Base-by-base conservation (phyloP, 2,888 invertebrate species). In the Hypena proboscidalis region DNA sequence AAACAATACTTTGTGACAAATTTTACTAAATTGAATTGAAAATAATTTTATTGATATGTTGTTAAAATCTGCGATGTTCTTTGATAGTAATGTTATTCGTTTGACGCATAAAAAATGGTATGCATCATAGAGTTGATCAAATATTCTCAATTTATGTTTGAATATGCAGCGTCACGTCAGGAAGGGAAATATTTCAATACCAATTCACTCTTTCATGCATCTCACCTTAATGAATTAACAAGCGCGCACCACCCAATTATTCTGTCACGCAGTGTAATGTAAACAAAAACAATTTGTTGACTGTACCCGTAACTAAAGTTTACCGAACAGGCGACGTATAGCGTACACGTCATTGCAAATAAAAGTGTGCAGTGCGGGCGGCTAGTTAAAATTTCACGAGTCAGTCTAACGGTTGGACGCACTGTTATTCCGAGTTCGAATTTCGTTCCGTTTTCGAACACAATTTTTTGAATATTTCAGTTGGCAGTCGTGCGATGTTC, bases 311-410 rank as follows among this genome's bases (percentile, higher is more conserved):
- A 48, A 56, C 58, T 51, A 47, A 55, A 58, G 59, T 65, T 56
- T 55, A 59, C 51, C 45, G 39, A 62, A 56, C 64, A 47, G 44
- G 32, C 50, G 57, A 57, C 32, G 59, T 56, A 57, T 39, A 65
- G 56, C 67, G 75, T 77, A 71, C 70, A 77, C 70, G 62, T 70
- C 65, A 65, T 61, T 69, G 67, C 78, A 84, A 85, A 84, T 80
- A 84, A 80, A 82, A 81, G 66, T 72, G 69, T 61, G 58, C 70
- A 66, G 62, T 56, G 57, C 54, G 56, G 51, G 56, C 45, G 50
- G 57, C 70, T 77, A 76, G 77, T 84, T 83, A 83, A 83, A 85
- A 77, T 82, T 83, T 79, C 74, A 83, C 78, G 80, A 79, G 64
- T 62, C 70, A 59, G 67, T 58, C 64, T 56, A 67, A 56, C 65